phyloP scores from a whole-genome alignment of 2,888 invertebrate species.

The Chloroclysta siterata region DNA sequence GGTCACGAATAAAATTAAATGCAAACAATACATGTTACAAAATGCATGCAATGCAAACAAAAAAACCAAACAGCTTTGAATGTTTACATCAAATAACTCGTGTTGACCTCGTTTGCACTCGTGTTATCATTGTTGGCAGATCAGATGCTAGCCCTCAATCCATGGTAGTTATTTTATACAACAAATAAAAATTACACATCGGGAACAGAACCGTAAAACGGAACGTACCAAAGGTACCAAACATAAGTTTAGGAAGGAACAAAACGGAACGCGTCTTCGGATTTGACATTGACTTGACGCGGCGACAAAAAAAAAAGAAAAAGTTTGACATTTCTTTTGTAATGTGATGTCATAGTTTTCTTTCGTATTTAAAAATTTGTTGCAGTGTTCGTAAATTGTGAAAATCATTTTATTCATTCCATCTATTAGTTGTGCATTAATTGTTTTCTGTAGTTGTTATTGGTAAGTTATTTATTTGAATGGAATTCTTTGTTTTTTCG shows the following conservation, averaged over 20 bases:
- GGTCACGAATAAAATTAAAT: slow-evolving; percentile 50
- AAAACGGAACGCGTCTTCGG: slow-evolving; percentile 45
- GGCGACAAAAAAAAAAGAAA: slow-evolving; percentile 56
- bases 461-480: slow-evolving; percentile 46
- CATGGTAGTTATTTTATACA: background rate
- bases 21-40: slow-evolving; percentile 69
- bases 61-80: slow-evolving; percentile 49
- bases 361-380: slow-evolving; percentile 52
- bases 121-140: no score
- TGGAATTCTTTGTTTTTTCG: background rate
- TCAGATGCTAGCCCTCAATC: no score
- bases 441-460: slow-evolving; percentile 42
- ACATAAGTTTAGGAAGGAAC: no score
- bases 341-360: slow-evolving; percentile 60
- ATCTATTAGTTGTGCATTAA: slow-evolving; percentile 43
- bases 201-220: slow-evolving; percentile 63
- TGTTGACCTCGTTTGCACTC: no score
- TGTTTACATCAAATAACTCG: background rate
- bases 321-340: slow-evolving; percentile 74
- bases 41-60: slow-evolving; percentile 63
- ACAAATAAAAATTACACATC: background rate
- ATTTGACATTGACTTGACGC: slow-evolving; percentile 45
- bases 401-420: slow-evolving; percentile 34
- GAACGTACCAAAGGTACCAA: no score
- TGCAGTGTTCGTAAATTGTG: slow-evolving; percentile 46